Evolutionary conservation across 2,888 invertebrate species (phyloP), one percentile per base, ranked within the genome.

Genomic region (Galerucella calmariensis): DNA sequence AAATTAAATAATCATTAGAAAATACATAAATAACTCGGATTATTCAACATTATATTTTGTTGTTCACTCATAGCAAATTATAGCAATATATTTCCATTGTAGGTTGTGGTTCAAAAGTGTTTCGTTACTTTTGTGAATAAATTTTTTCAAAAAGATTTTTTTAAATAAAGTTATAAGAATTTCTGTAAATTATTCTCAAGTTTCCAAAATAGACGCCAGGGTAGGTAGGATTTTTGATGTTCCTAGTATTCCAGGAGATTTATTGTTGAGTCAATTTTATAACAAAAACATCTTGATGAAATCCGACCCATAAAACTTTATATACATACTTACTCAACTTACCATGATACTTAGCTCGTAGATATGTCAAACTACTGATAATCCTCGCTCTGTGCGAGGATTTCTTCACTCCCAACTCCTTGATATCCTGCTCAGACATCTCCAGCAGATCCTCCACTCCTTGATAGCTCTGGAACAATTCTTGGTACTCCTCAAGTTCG

Each of bases 381-480:
- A 93, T 91, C 80, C 90, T 88, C 2, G 92, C 91, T 46, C 93
- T 87, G 85, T 93, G 92, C 16, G 90, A 90, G 2, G 91, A 89
- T 81, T 91, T 91, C 77, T 90, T 90, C 48, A 93, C 88, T 0
- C 93, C 93, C 74, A 92, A 84, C 62, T 89, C 88, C 81, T 90
- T 90, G 67, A 93, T 88, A 78, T 91, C 91, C 3, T 88, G 86
- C 83, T 93, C 92, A 44, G 88, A 88, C 80, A 89, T 86, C 72
- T 89, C 87, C 76, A 92, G 83, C 74, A 92, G 83, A 75, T 91
- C 91, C 87, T 92, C 91, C 24, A 92, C 91, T 9, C 91, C 91
- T 70, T 85, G 83, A 82, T 88, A 91, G 67, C 86, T 85, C 44
- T 85, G 79, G 82, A 92, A 92, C 72, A 86, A 79, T 10, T 84